A percentile compares a stretch with the other conserved stretches of the same genome.
Evolutionary conservation across 2,797 vertebrate genomes (phyloP).

Genomic region (Thamnophis elegans): DNA sequence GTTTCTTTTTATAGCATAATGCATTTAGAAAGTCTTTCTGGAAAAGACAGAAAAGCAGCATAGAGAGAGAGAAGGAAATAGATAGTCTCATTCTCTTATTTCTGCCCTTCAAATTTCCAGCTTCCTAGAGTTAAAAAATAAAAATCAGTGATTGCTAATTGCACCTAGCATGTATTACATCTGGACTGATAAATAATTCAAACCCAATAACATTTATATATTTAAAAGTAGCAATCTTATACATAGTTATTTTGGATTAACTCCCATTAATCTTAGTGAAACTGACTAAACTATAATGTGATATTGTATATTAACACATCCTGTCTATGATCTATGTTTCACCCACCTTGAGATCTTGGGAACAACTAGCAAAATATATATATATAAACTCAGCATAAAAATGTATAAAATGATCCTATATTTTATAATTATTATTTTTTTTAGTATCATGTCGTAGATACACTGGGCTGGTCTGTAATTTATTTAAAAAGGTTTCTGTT

Average conservation of each 20-base stretch:
- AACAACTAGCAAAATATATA: conserved; percentile 1
- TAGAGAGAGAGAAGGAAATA: not conserved
- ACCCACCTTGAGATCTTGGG: not conserved
- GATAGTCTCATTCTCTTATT: not conserved
- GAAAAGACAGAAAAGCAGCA: not conserved
- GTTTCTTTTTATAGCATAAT: not conserved
- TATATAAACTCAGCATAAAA: not conserved
- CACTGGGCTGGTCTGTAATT: not conserved
- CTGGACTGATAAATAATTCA: not conserved
- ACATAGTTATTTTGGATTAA: not conserved
- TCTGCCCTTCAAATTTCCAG: not conserved
- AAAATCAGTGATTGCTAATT: not conserved
- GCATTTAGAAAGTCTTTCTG: not conserved
- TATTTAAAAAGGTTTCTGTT: conserved; percentile 17
- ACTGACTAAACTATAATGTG: not conserved
- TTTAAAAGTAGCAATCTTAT: not conserved
- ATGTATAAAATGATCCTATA: not conserved
- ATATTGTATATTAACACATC: not conserved
- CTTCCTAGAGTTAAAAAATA: not conserved
- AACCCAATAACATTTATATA: not conserved
- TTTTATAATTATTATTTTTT: not conserved
- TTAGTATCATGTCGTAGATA: not conserved
- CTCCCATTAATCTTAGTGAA: not conserved
- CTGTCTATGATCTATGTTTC: not conserved
- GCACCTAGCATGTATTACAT: not conserved